Evolutionary conservation across 2,888 invertebrate genomes (phyloP), one percentile per base, ranked within the genome.

Genomic region (Caenorhabditis becei): DNA sequence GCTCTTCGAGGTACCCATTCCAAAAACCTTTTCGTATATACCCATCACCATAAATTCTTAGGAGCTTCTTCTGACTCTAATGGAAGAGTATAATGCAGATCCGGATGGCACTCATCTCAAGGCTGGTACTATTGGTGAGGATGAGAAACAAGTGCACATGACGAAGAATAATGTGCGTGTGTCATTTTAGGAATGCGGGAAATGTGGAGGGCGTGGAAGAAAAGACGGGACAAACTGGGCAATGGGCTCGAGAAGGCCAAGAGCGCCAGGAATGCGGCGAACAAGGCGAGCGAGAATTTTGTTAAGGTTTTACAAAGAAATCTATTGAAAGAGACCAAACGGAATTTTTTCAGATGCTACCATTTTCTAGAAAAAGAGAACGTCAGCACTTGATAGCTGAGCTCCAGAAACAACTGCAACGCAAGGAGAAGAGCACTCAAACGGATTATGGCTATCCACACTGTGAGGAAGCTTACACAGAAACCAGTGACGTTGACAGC

Each of bases 171-270:
- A 72, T 72, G 72, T 37, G 54, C 28, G 26, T 23, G 18, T 28
- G 14, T 53, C 20, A 20, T 66, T 66, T 61, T 58, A 86, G 86
- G 87, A 54, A 81, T 86, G 83, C 78, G 88, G 58, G 90, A 90
- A 59, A 83, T 90, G 86, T 89, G 89, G 89, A 80, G 88, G 67
- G 87, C 89, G 24, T 89, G 88, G 87, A 88, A 89, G 77, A 85
- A 85, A 54, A 74, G 87, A 28, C 79, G 86, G 37, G 84, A 80
- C 37, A 77, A 87, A 23, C 78, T 86, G 47, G 58, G 74, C 1
- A 56, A 80, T 49, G 67, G 80, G 10, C 23, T 77, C 20, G 77
- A 78, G 35, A 77, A 54, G 20, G 80, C 78, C 20, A 74, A 75
- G 58, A 78, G 44, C 20, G 84, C 86, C 1, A 49, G 83, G 37